Base-by-base conservation (phyloP, 2,888 invertebrate genomes). In the Hetaerina titia region DNA sequence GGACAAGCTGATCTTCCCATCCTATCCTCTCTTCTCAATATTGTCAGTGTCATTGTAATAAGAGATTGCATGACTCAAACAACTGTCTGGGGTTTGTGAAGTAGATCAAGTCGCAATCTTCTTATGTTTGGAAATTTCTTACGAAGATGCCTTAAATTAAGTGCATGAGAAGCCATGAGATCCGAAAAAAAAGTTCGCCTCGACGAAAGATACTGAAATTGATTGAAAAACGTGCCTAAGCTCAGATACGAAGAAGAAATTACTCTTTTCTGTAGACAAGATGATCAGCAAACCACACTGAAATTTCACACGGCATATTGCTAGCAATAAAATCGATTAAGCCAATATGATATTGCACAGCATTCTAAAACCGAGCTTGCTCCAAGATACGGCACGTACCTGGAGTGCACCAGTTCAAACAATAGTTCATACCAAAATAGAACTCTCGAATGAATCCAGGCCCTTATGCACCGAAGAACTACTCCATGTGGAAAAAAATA, bases 181-280 rank as follows among this genome's bases (percentile, higher is more conserved):
- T 69, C n/a, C n/a, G 69, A 81, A 25, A 25, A 7, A 13, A 31
- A 81, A 31, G 25, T 81, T 81, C 13, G 25, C 81, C 31, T 81
- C 13, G 6, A 11, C 25, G 25, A 81, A 25, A 25, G 31, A 81
- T 25, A 7, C 25, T 31, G 81, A 31, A 81, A 81, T 31, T 81
- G 81, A 81, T 81, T 81, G 81, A 81, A 81, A 81, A 81, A 81
- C 81, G 81, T 81, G 81, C 81, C 81, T 81, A 81, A 81, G 31
- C 31, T 31, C 25, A 81, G 81, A 31, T 81, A 81, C 81, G 25
- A 81, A 81, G 25, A 81, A 81, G 69, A 81, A 81, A 81, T 81
- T 81, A 31, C 81, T 81, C 81, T 81, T 69, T 81, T 25, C 81
- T 81, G 81, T 31, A 81, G 31, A 25, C 9, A 81, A 81, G 81